These are phyloP conservation scores for Glaucopsyche alexis DNA, from an alignment of 2,888 invertebrate genomes.

Conservation along the genomic window DNA sequence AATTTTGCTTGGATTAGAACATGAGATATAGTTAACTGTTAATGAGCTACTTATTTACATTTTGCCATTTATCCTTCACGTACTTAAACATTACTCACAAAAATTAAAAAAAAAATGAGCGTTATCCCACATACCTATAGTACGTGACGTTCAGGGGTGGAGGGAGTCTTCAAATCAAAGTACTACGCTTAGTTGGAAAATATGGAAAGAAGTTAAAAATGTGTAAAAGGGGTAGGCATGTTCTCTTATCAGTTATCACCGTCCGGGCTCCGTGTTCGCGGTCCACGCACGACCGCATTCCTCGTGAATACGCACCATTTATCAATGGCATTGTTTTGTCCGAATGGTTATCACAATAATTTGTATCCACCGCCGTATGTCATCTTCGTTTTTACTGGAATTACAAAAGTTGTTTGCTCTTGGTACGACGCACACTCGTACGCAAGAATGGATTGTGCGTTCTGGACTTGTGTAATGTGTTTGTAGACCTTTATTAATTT, in stretches of 20 bases:
- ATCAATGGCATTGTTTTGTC: conserved; percentile 45
- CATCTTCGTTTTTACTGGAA: conserved; percentile 37
- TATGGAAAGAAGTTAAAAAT: too few relatives aligned
- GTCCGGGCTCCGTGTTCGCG: conserved; percentile 31
- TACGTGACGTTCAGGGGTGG: too few relatives aligned
- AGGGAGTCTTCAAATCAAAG: too few relatives aligned
- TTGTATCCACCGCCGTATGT: conserved; percentile 42
- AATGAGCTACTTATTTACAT: too few relatives aligned
- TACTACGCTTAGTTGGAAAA: too few relatives aligned
- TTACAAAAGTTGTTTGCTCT: conserved; percentile 28
- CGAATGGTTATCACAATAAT: conserved; percentile 43
- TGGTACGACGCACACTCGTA: conserved; percentile 1
- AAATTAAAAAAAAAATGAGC: too few relatives aligned
- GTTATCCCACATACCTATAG: too few relatives aligned
- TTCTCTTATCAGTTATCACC: conserved; percentile 50
- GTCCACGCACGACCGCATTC: conserved; percentile 38
- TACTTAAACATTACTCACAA: too few relatives aligned
- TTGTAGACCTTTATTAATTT: neutral
- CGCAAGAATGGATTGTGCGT: conserved; percentile 4
- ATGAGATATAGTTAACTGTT: too few relatives aligned
- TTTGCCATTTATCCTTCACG: too few relatives aligned
- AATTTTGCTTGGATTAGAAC: too few relatives aligned
- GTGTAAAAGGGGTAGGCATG: neutral
- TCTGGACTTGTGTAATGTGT: neutral
- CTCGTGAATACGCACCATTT: conserved; percentile 41